Conservation (phyloP, 2,113 vertebrate genomes). For the Gopherus flavomarginatus region DNA sequence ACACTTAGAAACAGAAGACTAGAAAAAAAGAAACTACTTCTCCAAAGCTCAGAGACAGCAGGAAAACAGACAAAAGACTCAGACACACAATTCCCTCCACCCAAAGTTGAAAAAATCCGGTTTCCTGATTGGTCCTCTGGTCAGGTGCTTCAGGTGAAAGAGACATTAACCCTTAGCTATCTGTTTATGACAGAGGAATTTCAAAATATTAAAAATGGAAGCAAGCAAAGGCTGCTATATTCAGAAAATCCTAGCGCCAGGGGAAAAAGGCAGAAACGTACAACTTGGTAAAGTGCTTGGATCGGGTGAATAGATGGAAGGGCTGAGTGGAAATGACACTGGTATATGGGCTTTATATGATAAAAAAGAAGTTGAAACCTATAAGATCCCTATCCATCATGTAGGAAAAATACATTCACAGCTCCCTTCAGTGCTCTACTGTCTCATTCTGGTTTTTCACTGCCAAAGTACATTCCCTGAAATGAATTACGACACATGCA, state of each 20-base stretch:
- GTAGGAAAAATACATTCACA: not conserved
- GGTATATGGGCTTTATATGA: not conserved
- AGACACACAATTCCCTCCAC: no score
- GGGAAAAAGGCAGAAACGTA: conserved; percentile 34
- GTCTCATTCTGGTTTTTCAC: not conserved
- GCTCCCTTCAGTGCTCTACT: not conserved
- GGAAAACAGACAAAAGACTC: no score
- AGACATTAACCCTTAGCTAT: no score
- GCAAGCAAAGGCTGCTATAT: conserved; percentile 35
- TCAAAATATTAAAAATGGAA: conserved; percentile 43
- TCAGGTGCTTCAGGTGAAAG: no score
- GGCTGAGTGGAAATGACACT: not conserved
- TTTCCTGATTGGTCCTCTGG: no score
- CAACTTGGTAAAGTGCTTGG: not conserved
- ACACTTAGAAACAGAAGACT: no score
- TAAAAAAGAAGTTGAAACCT: not conserved
- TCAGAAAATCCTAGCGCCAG: conserved; percentile 35
- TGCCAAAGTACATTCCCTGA: not conserved
- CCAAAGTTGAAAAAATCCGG: no score
- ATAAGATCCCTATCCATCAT: not conserved
- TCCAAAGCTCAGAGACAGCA: no score
- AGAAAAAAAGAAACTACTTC: no score
- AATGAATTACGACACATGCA: not conserved
- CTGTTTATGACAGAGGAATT: no score
- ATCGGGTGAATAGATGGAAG: conserved; percentile 30